A percentile compares a stretch with the other conserved stretches of the same genome.
phyloP scores from a whole-genome alignment of 2,113 vertebrate genomes.

The Oncorhynchus clarkii region DNA sequence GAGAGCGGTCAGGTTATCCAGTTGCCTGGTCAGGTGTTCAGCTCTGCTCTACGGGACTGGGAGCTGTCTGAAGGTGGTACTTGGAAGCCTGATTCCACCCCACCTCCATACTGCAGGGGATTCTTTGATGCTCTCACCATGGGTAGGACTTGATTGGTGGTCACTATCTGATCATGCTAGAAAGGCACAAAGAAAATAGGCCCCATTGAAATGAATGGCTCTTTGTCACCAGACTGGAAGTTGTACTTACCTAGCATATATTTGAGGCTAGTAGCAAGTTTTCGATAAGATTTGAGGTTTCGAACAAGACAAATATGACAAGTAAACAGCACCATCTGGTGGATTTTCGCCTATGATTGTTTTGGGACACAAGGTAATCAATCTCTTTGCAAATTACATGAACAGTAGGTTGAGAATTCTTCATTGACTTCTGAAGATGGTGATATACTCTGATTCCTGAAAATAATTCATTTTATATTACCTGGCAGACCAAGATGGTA shows the following conservation, averaged over 20 bases:
- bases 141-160: conserved; percentile 60
- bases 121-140: conserved; percentile 79
- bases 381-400: background rate
- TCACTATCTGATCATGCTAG: background rate
- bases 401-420: background rate
- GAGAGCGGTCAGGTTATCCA: conserved; percentile 61
- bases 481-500: conserved; percentile 62
- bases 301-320: too few species aligned
- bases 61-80: conserved; percentile 14
- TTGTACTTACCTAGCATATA: too few species aligned
- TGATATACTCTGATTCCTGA: background rate
- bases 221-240: too few species aligned
- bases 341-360: too few species aligned
- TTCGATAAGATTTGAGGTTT: too few species aligned
- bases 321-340: too few species aligned
- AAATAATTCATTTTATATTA: background rate
- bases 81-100: background rate
- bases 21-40: conserved; percentile 75
- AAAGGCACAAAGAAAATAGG: background rate
- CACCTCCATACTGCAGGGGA: conserved; percentile 73
- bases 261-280: too few species aligned
- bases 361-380: too few species aligned
- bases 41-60: conserved; percentile 67
- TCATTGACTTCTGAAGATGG: background rate
- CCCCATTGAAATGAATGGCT: background rate